These are phyloP conservation scores for Peribatodes rhomboidaria DNA, from an alignment of 2,888 invertebrate genomes.

Conservation along the genomic window DNA sequence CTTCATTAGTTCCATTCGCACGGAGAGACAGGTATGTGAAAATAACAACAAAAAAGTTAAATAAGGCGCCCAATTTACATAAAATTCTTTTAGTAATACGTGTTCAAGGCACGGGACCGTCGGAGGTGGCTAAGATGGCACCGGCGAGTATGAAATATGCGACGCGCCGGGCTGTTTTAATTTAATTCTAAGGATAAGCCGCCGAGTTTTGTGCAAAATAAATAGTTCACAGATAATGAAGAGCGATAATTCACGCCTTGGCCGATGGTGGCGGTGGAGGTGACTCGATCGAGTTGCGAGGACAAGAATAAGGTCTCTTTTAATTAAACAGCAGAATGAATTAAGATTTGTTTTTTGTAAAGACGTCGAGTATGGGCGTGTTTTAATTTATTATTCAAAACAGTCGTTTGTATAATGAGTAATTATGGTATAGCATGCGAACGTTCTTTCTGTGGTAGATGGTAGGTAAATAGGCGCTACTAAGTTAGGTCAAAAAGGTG, in stretches of 20 bases:
- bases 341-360: background rate
- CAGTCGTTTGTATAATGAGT: background rate
- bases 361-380: background rate
- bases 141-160: conserved; percentile 68
- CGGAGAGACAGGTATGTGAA: conserved; percentile 56
- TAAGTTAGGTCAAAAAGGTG: conserved; percentile 15
- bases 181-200: conserved; percentile 78
- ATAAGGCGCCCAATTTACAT: conserved; percentile 74
- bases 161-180: conserved; percentile 70
- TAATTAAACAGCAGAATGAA: conserved; percentile 6
- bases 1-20: conserved; percentile 63
- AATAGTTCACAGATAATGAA: conserved; percentile 72
- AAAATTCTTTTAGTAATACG: conserved; percentile 69
- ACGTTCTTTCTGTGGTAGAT: background rate
- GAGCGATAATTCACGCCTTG: conserved; percentile 71
- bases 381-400: background rate
- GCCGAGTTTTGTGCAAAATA: conserved; percentile 62
- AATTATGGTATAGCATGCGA: conserved; percentile 3
- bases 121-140: conserved; percentile 42
- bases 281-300: conserved; percentile 28
- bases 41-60: conserved; percentile 60
- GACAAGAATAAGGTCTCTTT: conserved; percentile 27
- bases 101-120: conserved; percentile 40
- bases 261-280: conserved; percentile 25
- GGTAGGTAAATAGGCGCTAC: background rate